Evolutionary conservation across 2,113 vertebrate genomes (phyloP).

Genomic region (Bubo scandiacus): DNA sequence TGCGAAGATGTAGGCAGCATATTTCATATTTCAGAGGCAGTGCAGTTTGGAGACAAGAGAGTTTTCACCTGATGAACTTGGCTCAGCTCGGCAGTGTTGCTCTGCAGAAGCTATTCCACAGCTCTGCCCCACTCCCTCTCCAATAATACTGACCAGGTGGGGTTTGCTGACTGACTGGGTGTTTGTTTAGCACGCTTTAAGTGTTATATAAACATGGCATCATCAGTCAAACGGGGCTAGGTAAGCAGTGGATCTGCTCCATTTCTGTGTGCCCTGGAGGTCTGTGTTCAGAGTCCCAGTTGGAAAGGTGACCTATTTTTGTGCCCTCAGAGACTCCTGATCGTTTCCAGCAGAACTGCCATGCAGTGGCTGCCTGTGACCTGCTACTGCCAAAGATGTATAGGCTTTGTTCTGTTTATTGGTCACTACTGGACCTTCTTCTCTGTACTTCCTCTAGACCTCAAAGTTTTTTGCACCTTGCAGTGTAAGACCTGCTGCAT

Average conservation of each 20-base stretch:
- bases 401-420: neutral
- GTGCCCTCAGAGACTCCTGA: neutral
- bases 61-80: neutral
- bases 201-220: neutral
- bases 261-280: neutral
- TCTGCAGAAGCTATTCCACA: neutral
- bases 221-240: neutral
- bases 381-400: neutral
- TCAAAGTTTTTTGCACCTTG: neutral
- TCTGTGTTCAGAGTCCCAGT: neutral
- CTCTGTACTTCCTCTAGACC: neutral
- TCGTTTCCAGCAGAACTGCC: neutral
- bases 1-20: neutral
- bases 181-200: neutral
- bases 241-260: neutral
- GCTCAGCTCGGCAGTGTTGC: neutral
- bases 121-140: neutral
- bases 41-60: neutral
- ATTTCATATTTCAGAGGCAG: neutral
- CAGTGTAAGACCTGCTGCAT: neutral
- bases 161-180: neutral
- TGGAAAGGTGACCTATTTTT: neutral
- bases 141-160: neutral
- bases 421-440: neutral
- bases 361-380: neutral